Percentiles rank a stretch among this genome's conserved stretches.
phyloP scores from a whole-genome alignment of 2,113 vertebrate species.

The Tringa solitaria region DNA sequence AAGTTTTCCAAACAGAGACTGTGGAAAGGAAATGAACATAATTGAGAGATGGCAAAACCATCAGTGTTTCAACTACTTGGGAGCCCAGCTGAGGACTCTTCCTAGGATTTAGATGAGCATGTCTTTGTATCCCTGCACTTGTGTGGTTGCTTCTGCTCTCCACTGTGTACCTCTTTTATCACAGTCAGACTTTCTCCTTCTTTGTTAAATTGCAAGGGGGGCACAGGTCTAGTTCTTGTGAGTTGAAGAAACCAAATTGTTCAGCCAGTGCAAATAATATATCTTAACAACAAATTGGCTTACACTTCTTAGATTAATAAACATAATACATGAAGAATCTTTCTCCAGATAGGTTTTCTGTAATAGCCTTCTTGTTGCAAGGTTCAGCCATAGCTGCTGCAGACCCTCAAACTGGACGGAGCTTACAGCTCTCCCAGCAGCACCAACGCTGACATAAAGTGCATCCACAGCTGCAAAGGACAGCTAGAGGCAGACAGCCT shows the following conservation, averaged over 20 bases:
- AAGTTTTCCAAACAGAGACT: background rate
- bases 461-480: background rate
- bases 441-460: rapidly evolving
- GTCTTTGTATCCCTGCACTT: background rate
- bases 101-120: rapidly evolving
- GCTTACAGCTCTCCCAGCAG: background rate
- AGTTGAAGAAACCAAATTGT: background rate
- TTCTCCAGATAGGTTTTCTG: background rate
- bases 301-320: background rate
- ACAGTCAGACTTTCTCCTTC: background rate
- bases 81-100: background rate
- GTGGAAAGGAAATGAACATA: background rate
- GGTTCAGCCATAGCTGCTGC: background rate
- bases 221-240: background rate
- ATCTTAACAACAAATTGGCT: background rate
- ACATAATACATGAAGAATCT: background rate
- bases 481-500: background rate
- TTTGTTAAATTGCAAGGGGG: background rate
- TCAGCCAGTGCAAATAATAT: background rate
- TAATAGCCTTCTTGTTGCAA: background rate
- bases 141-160: background rate
- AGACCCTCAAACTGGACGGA: background rate
- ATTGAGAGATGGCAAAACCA: background rate
- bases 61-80: rapidly evolving
- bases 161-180: background rate